Evolutionary conservation across 35 echinoderm and acorn worm genomes (phyloP).

Genomic region (Antedon bifida): DNA sequence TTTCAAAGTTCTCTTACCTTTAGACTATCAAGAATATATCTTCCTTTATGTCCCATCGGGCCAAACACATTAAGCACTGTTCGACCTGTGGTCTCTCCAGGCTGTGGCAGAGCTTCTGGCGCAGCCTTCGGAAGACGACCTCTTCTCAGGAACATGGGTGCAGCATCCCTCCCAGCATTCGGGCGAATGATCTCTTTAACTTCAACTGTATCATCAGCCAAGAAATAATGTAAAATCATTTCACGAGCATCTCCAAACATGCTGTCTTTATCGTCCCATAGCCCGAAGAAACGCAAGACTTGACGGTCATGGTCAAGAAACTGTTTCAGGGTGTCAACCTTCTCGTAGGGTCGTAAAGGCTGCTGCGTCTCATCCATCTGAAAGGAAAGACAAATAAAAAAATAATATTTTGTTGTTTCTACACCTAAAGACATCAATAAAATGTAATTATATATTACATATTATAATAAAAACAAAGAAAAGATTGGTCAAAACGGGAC

Average conservation of each 20-base stretch:
- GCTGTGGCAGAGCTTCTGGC: conserved; percentile 67
- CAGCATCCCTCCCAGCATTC: conserved; percentile 77
- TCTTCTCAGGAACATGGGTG: conserved; percentile 81
- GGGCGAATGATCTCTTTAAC: conserved; percentile 81
- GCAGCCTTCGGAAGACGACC: conserved; percentile 58
- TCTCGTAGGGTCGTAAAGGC: conserved; percentile 82
- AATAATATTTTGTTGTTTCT: too few species aligned
- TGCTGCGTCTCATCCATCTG: conserved; percentile 96
- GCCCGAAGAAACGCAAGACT: conserved; percentile 79
- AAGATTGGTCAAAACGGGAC: too few species aligned
- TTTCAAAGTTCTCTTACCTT: conserved; percentile 61
- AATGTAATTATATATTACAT: too few species aligned
- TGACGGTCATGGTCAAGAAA: conserved; percentile 96
- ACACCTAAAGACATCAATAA: too few species aligned
- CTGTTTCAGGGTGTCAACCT: conserved; percentile 98
- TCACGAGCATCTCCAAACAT: conserved; percentile 95
- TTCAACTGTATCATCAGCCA: conserved; percentile 91
- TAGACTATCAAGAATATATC: conserved; percentile 92
- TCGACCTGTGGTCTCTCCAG: conserved; percentile 75
- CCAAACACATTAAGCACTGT: conserved; percentile 98
- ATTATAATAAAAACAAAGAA: too few species aligned
- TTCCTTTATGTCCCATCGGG: conserved; percentile 82
- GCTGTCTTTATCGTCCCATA: conserved; percentile 89
- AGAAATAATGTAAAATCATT: conserved; percentile 94
- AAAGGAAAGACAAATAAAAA: background rate